phyloP scores from a whole-genome alignment of 2,888 invertebrate species.

The Ischnus inquisitorius region DNA sequence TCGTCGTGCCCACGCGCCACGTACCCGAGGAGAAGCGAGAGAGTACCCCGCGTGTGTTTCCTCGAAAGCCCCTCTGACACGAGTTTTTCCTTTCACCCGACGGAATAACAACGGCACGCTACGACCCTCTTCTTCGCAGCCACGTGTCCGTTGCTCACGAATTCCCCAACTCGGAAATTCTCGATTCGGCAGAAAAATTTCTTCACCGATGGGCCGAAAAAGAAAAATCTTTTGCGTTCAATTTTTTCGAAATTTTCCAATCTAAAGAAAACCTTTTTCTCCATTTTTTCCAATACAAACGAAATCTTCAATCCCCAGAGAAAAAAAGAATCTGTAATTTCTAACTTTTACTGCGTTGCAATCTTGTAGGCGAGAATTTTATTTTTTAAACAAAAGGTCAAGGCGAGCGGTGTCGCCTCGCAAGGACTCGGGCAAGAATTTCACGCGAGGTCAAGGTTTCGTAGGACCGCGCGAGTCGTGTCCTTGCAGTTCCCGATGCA shows the following conservation, averaged over 20 bases:
- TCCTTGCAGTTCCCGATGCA: slow-evolving; percentile 7
- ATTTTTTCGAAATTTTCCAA: too few species aligned
- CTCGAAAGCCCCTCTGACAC: slow-evolving; percentile 10
- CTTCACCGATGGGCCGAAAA: not conserved
- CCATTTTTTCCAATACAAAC: too few species aligned
- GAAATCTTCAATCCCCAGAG: too few species aligned
- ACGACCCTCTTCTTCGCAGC: slow-evolving; percentile 80
- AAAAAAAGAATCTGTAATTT: too few species aligned
- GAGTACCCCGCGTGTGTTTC: not conserved
- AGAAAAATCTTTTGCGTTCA: not conserved
- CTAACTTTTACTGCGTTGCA: too few species aligned
- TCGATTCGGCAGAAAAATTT: slow-evolving; percentile 5
- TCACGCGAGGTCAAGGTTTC: slow-evolving; percentile 74
- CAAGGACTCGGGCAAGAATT: slow-evolving; percentile 63
- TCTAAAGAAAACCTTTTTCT: too few species aligned
- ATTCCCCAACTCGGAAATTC: slow-evolving; percentile 13
- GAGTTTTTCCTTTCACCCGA: slow-evolving; percentile 84
- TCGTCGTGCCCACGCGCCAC: not conserved
- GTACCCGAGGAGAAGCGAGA: not conserved
- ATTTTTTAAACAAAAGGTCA: slow-evolving; percentile 60
- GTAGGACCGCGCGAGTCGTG: not conserved
- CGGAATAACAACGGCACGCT: slow-evolving; percentile 84
- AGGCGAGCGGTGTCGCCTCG: slow-evolving; percentile 63
- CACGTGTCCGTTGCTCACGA: slow-evolving; percentile 70
- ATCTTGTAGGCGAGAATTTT: too few species aligned